phyloP scores from a whole-genome alignment of 2,113 vertebrate species.

The Anser brachyrhynchus region DNA sequence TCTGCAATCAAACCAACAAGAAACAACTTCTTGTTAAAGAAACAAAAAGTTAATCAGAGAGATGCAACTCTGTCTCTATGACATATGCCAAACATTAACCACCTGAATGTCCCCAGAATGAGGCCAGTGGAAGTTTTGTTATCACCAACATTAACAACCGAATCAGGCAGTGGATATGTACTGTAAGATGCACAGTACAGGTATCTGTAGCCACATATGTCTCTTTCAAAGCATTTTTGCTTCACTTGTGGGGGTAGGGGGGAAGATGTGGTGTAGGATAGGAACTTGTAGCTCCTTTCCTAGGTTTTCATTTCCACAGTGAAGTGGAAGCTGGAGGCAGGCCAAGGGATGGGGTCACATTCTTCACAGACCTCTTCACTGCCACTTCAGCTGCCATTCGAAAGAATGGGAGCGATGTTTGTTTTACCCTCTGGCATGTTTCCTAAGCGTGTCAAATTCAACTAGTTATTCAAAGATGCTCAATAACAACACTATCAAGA shows the following conservation, averaged over 20 bases:
- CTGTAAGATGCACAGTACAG: neutral
- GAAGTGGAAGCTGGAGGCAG: neutral
- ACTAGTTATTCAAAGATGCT: conserved; percentile 19
- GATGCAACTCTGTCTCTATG: neutral
- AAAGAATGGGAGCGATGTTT: neutral
- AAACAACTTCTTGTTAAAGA: neutral
- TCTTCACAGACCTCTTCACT: conserved; percentile 17
- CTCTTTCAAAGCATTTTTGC: neutral
- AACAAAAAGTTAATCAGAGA: neutral
- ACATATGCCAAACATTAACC: neutral
- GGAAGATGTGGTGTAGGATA: neutral
- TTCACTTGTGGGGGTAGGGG: no score
- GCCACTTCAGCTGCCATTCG: conserved; percentile 1
- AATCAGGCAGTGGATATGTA: neutral
- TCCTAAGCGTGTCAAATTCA: conserved; percentile 11
- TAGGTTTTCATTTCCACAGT: neutral
- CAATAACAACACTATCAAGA: neutral
- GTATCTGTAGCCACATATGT: neutral
- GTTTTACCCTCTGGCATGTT: neutral
- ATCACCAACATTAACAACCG: neutral
- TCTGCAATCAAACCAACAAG: neutral
- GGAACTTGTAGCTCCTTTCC: neutral
- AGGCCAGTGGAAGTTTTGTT: neutral
- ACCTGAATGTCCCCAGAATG: neutral
- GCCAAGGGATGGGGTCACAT: neutral